A percentile compares a stretch with the other conserved stretches of the same genome.
Conservation (phyloP, 2,113 vertebrate species). For the Salvelinus fontinalis region DNA sequence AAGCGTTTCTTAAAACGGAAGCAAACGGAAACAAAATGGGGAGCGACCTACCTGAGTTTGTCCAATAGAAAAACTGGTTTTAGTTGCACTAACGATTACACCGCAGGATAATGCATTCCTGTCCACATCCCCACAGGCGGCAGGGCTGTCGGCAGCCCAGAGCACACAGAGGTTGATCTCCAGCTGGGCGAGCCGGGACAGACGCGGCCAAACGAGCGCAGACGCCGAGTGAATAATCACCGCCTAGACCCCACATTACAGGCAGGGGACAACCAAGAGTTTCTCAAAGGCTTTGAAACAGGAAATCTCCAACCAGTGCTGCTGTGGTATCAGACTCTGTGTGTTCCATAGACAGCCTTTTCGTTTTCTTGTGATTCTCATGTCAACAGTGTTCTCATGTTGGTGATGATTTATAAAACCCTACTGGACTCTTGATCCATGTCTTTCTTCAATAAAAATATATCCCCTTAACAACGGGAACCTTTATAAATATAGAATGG, state of each 20-base stretch:
- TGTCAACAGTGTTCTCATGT: no score
- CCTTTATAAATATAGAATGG: no score
- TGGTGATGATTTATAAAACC: no score
- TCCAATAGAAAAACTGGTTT: no score
- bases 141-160: conserved; percentile 22
- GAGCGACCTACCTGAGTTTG: no score
- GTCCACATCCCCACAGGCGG: conserved; percentile 46
- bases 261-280: conserved; percentile 2
- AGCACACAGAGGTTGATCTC: conserved; percentile 51
- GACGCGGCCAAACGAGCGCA: conserved; percentile 52
- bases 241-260: conserved; percentile 31
- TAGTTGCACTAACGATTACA: no score
- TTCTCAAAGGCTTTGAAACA: not conserved
- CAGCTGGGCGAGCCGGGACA: conserved; percentile 53
- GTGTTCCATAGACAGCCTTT: not conserved
- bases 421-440: no score
- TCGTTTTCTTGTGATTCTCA: not conserved
- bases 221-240: conserved; percentile 56
- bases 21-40: no score
- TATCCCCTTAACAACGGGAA: no score
- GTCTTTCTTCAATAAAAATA: no score
- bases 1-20: no score
- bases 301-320: not conserved
- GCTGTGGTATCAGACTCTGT: not conserved
- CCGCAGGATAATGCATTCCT: conserved; percentile 29